Conservation (phyloP, 2,797 vertebrate genomes). For the Pseudochirops corinnae region DNA sequence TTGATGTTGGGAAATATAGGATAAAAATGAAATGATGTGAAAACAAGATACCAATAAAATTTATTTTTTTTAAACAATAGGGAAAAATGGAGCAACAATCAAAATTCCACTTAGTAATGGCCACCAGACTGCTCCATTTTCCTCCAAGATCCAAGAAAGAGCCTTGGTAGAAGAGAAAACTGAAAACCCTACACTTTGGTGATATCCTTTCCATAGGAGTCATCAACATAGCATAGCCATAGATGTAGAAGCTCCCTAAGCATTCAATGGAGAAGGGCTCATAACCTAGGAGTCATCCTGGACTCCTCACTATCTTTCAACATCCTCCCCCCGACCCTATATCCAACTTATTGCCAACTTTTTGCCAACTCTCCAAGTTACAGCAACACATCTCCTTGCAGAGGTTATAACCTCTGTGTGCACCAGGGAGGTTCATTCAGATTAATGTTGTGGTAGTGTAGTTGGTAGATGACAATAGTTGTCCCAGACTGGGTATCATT, state of each 20-base stretch:
- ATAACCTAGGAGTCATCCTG: constrained; percentile 8
- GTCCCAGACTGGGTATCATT: neutral
- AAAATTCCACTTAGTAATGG: neutral
- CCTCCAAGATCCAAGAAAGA: neutral
- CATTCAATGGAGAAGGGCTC: neutral
- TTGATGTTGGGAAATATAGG: neutral
- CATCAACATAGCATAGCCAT: neutral
- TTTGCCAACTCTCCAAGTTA: neutral
- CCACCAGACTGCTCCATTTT: neutral
- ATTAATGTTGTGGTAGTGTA: neutral
- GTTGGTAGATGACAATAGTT: neutral
- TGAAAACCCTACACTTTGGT: too few relatives aligned
- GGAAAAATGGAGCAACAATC: neutral
- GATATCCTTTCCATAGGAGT: neutral
- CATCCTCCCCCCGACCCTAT: neutral
- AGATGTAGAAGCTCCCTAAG: neutral
- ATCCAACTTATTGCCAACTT: neutral
- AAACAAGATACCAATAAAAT: neutral
- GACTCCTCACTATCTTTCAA: neutral
- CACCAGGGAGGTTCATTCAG: neutral
- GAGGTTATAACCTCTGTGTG: neutral
- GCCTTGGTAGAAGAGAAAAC: neutral
- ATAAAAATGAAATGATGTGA: neutral
- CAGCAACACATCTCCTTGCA: neutral
- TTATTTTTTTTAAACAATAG: neutral